phyloP scores from a whole-genome alignment of 2,113 vertebrate genomes.

The Pseudolaguvia tuberculata region DNA sequence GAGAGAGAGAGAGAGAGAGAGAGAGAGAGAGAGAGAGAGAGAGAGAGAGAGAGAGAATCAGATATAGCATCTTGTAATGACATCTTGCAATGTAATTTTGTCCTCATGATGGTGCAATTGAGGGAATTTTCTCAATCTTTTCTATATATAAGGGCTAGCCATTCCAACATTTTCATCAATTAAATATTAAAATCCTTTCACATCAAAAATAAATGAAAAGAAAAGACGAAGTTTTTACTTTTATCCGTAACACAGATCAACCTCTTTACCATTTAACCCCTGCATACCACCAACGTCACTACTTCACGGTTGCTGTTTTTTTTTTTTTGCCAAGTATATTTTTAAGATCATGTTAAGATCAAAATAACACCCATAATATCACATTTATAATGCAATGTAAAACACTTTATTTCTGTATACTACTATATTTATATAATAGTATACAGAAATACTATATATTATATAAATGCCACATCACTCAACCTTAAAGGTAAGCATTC shows the following conservation, averaged over 20 bases:
- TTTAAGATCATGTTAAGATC: neutral
- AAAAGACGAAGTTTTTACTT: neutral
- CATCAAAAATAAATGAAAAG: neutral
- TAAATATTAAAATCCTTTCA: neutral
- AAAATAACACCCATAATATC: too few species aligned
- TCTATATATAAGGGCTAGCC: neutral
- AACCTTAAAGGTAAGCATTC: neutral
- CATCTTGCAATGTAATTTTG: too few species aligned
- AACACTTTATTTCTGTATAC: neutral
- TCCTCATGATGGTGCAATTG: conserved; percentile 13
- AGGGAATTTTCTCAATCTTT: neutral
- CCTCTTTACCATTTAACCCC: neutral
- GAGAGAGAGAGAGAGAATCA: too few species aligned
- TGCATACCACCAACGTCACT: neutral
- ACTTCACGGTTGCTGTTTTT: neutral
- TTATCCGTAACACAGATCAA: neutral
- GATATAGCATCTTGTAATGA: too few species aligned
- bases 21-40: too few species aligned
- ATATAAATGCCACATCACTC: neutral
- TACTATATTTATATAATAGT: too few species aligned
- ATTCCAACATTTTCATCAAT: too few species aligned
- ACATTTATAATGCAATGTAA: too few species aligned
- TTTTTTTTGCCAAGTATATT: neutral
- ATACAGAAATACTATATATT: too few species aligned
- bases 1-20: neutral